Evolutionary conservation across 92 coral and sea anemone species (phyloP).

Genomic region (Pocillopora grandis): DNA sequence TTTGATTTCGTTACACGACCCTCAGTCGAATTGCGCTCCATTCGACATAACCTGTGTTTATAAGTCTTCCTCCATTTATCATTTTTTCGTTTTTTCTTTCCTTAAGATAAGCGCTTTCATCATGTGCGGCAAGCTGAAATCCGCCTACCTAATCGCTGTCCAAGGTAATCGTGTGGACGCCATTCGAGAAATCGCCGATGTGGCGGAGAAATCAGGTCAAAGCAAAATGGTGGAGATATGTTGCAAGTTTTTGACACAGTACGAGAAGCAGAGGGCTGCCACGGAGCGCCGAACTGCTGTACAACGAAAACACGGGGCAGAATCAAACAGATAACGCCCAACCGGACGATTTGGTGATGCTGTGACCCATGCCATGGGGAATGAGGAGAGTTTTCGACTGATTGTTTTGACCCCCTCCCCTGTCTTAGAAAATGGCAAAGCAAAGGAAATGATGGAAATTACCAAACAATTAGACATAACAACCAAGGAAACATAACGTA

Average conservation of each 20-base stretch:
- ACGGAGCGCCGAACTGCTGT: constrained; percentile 20
- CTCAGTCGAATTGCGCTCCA: no score
- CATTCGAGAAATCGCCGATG: constrained; percentile 77
- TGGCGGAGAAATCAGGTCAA: constrained; percentile 83
- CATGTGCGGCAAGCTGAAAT: constrained; percentile 84
- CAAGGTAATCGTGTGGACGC: constrained; percentile 82
- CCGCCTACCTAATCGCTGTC: constrained; percentile 94
- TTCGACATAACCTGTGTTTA: background rate
- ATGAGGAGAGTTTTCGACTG: no score
- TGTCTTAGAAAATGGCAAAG: no score
- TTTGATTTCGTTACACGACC: no score
- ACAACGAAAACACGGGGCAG: constrained; percentile 17
- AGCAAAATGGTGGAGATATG: constrained; percentile 86
- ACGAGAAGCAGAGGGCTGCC: constrained; percentile 53
- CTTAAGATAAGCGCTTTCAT: constrained; percentile 84
- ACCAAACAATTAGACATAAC: no score
- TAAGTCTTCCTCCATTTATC: background rate
- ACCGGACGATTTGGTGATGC: background rate
- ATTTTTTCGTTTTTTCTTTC: background rate
- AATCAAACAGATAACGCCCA: constrained; percentile 4
- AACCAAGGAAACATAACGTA: no score
- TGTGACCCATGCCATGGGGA: no score
- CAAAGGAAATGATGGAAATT: no score
- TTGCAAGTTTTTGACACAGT: constrained; percentile 77
- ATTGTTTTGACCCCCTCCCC: no score